Evolutionary conservation across 2,113 vertebrate species (phyloP).

Genomic region (Sitta europaea): DNA sequence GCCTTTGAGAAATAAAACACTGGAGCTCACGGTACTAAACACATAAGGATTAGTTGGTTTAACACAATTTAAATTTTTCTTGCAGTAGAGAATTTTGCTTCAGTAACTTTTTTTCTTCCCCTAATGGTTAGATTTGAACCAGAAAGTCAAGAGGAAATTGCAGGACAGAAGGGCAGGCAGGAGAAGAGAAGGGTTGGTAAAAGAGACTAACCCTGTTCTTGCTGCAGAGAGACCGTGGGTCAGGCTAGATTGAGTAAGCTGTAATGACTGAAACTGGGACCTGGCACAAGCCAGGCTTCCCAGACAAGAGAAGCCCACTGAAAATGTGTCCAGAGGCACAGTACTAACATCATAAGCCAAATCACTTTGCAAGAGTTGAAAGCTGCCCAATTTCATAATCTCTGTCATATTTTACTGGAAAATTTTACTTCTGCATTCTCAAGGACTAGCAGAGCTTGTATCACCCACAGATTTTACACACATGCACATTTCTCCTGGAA

Average conservation of each 20-base stretch:
- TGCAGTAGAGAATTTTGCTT: not conserved
- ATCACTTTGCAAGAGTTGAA: not conserved
- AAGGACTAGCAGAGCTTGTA: not conserved
- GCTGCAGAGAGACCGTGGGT: not conserved
- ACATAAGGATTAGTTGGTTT: not conserved
- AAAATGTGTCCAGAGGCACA: not conserved
- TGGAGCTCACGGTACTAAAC: not conserved
- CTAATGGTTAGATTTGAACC: not conserved
- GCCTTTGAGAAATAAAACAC: constrained; percentile 27
- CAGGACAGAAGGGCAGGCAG: not conserved
- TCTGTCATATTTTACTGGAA: not conserved
- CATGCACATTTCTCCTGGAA: not conserved
- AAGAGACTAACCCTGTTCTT: not conserved
- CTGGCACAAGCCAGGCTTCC: not conserved
- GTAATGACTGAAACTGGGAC: not conserved
- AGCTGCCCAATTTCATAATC: not conserved
- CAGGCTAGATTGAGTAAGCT: not conserved
- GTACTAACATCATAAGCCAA: not conserved
- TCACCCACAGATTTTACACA: not conserved
- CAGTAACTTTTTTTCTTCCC: not conserved
- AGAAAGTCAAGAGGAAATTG: not conserved
- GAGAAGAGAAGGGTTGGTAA: not conserved
- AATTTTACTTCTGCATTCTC: not conserved
- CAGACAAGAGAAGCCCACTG: not conserved
- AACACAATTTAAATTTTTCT: not conserved